Evolutionary conservation across 1,140 invertebrate species (phyloP).

Genomic region (Pseudomyrmex flavicornis): DNA sequence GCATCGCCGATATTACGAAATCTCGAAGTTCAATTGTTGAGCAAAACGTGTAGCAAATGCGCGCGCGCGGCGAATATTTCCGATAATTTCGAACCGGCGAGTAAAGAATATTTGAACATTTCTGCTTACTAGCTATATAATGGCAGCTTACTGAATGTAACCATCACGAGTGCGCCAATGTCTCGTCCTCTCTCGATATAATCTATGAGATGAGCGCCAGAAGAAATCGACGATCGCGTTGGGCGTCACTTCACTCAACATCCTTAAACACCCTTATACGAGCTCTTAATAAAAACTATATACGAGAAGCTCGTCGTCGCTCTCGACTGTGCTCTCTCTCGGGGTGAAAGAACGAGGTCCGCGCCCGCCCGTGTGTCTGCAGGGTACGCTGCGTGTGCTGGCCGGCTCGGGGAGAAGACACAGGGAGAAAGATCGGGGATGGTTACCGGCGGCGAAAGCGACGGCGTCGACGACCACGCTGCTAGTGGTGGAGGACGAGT

Average conservation of each 20-base stretch:
- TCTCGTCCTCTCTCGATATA: conserved; percentile 42
- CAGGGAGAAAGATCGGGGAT: conserved; percentile 35
- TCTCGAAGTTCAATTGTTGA: background rate
- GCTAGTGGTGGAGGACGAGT: conserved; percentile 45
- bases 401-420: conserved; percentile 30
- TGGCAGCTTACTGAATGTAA: background rate
- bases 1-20: background rate
- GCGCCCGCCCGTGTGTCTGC: conserved; percentile 33
- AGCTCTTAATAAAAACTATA: conserved; percentile 24
- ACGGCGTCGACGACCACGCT: background rate
- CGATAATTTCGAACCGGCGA: background rate
- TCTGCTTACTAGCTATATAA: conserved; percentile 62
- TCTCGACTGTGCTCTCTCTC: conserved; percentile 27
- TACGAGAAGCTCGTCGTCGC: conserved; percentile 28
- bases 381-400: conserved; percentile 42
- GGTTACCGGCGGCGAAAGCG: conserved; percentile 52
- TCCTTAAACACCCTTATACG: conserved; percentile 61
- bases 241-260: conserved; percentile 67
- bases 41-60: background rate
- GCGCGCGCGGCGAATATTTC: background rate
- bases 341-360: conserved; percentile 50
- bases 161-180: conserved; percentile 26
- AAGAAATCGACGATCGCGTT: conserved; percentile 25
- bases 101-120: conserved; percentile 44
- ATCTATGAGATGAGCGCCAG: conserved; percentile 52